phyloP scores from a whole-genome alignment of 2,113 vertebrate species.

The Actenoides lindsayi region DNA sequence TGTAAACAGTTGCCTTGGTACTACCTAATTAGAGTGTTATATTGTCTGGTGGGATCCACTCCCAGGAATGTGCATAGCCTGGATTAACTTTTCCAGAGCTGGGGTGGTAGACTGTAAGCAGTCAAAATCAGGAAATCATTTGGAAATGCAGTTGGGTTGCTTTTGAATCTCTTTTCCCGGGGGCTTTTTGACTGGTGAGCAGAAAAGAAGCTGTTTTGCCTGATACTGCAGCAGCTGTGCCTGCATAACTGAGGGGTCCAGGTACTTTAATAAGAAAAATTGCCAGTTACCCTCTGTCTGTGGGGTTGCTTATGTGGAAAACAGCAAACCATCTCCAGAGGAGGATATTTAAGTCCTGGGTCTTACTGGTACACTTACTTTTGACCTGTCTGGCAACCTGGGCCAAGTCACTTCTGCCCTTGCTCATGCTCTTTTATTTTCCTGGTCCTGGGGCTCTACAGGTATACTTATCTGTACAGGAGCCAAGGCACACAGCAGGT shows the following conservation, averaged over 20 bases:
- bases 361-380: not conserved
- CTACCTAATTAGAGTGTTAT: conserved; percentile 44
- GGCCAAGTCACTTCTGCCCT: not conserved
- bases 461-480: not conserved
- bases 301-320: not conserved
- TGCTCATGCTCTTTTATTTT: not conserved
- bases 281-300: not conserved
- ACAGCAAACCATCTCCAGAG: not conserved
- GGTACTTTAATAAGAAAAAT: not conserved
- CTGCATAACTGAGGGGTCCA: not conserved
- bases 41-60: conserved; percentile 61
- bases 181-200: not conserved
- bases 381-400: not conserved
- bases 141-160: not conserved
- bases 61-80: conserved; percentile 33
- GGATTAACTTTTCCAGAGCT: conserved; percentile 42
- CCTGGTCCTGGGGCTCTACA: not conserved
- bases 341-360: not conserved
- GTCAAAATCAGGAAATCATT: not conserved
- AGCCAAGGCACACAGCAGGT: not conserved
- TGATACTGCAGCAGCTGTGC: not conserved
- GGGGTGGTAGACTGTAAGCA: conserved; percentile 24
- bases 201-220: not conserved
- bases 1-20: conserved; percentile 68
- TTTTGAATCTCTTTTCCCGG: not conserved